phyloP scores from a whole-genome alignment of 2,888 invertebrate species.

The Embidobia sp. region DNA sequence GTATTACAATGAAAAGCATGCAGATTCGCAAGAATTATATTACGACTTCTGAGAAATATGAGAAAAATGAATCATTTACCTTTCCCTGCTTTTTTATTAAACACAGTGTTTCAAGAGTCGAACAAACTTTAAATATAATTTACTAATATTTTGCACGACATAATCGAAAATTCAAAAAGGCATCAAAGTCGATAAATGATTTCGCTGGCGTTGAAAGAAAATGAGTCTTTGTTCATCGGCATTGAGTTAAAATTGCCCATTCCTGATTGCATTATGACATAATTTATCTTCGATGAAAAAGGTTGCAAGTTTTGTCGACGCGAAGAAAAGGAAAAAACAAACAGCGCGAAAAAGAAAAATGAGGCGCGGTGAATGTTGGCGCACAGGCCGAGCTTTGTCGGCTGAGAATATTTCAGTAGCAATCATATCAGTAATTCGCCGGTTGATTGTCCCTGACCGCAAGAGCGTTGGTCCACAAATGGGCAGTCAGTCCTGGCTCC shows the following conservation, averaged over 20 bases:
- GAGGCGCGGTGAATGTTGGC: slow-evolving; percentile 53
- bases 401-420: slow-evolving; percentile 80
- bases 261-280: slow-evolving; percentile 15
- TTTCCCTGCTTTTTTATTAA: too few species aligned
- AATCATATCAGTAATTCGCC: slow-evolving; percentile 81
- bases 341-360: slow-evolving; percentile 37
- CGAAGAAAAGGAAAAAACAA: slow-evolving; percentile 17
- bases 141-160: too few species aligned
- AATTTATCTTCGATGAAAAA: slow-evolving; percentile 16
- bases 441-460: slow-evolving; percentile 81
- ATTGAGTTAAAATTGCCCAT: not conserved
- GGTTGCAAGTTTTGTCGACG: not conserved
- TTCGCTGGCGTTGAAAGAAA: too few species aligned
- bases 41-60: too few species aligned
- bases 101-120: too few species aligned
- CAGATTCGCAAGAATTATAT: not conserved
- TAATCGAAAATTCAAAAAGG: too few species aligned
- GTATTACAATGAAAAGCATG: slow-evolving; percentile 1
- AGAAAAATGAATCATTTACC: too few species aligned
- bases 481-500: slow-evolving; percentile 72
- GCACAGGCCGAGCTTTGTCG: slow-evolving; percentile 75
- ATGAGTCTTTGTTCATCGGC: not conserved
- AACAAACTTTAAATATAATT: too few species aligned
- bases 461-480: slow-evolving; percentile 73
- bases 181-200: too few species aligned